A percentile compares a stretch with the other conserved stretches of the same genome.
Evolutionary conservation across 1,140 invertebrate species (phyloP).

Genomic region (Solenopsis fugax): DNA sequence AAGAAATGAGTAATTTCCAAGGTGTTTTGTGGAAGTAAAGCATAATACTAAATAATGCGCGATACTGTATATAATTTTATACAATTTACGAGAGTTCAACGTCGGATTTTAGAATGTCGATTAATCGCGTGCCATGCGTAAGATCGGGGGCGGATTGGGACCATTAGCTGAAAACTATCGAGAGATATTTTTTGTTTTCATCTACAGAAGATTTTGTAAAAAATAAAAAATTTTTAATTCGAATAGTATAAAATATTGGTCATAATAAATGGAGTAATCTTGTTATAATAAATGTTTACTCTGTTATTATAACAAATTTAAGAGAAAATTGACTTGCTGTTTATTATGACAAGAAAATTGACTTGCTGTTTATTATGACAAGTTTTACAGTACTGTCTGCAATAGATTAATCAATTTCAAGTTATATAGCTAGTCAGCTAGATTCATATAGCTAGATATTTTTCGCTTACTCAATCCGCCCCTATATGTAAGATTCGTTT

Average conservation of each 20-base stretch:
- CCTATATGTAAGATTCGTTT: conserved; percentile 61
- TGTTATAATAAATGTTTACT: neutral
- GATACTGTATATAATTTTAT: conserved; percentile 81
- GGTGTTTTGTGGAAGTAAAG: conserved; percentile 51
- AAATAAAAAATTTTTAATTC: neutral
- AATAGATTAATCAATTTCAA: conserved; percentile 6
- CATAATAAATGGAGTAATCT: neutral
- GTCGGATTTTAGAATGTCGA: conserved; percentile 54
- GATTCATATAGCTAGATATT: neutral
- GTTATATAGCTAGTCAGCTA: neutral
- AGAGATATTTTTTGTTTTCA: neutral
- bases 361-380: neutral
- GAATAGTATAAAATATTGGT: neutral
- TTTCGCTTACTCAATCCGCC: neutral
- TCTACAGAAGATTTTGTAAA: neutral
- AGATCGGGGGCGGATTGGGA: conserved; percentile 56
- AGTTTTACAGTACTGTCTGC: neutral
- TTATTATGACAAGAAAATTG: neutral
- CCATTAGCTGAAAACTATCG: neutral
- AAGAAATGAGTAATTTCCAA: neutral
- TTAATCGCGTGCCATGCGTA: conserved; percentile 79
- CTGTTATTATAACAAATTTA: neutral
- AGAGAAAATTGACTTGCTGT: neutral
- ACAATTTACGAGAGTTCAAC: conserved; percentile 73
- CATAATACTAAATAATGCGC: conserved; percentile 64